These are phyloP conservation scores for Stegophylla sp. DNA, from an alignment of 2,888 invertebrate species.

Conservation along the genomic window DNA sequence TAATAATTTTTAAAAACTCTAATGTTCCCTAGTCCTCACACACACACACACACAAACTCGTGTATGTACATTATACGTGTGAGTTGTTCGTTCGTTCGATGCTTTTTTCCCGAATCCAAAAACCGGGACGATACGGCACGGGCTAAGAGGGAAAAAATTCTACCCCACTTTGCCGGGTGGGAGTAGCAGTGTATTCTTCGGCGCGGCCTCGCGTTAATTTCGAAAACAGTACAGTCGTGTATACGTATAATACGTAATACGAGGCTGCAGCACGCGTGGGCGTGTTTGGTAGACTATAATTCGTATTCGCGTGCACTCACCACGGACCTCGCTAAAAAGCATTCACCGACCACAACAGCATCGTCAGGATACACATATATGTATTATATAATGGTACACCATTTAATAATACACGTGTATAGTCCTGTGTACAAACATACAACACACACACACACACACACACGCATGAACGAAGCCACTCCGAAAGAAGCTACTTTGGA, in stretches of 20 bases:
- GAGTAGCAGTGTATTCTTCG: constrained; percentile 9
- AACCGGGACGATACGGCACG: neutral
- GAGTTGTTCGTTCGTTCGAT: neutral
- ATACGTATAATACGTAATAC: too few relatives aligned
- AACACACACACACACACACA: too few relatives aligned
- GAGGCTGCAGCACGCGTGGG: constrained; percentile 11
- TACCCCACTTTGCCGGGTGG: neutral
- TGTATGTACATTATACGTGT: neutral
- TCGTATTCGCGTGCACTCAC: constrained; percentile 11
- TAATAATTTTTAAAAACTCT: constrained; percentile 24
- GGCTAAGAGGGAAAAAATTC: neutral
- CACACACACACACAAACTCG: neutral
- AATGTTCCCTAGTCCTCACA: neutral
- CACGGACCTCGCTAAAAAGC: constrained; percentile 20
- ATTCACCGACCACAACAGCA: neutral
- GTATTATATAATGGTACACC: too few relatives aligned
- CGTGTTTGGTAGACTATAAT: constrained; percentile 52
- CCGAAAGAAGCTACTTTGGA: too few relatives aligned
- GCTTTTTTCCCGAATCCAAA: neutral
- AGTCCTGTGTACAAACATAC: too few relatives aligned
- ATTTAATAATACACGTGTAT: too few relatives aligned
- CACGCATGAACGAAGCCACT: too few relatives aligned
- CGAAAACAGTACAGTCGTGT: constrained; percentile 1
- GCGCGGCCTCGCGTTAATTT: constrained; percentile 2
- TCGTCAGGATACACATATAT: neutral